Evolutionary conservation across 2,888 invertebrate species (phyloP), one percentile per base, ranked within the genome.

Genomic region (Scaptomyza flava): DNA sequence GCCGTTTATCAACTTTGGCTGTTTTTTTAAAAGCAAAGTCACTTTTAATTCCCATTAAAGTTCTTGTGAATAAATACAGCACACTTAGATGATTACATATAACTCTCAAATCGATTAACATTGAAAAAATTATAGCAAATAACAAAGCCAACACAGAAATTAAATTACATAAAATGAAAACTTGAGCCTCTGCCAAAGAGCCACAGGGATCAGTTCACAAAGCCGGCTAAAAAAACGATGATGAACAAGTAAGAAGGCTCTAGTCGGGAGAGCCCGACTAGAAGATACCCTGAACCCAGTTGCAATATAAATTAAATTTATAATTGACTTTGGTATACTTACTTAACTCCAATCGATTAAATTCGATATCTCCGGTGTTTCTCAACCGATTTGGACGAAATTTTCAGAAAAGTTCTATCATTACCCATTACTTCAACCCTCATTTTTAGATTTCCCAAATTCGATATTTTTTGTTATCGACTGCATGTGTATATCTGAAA

Each of bases 161-260:
- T 14, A 61, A 69, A 62, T 57, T 41, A 77, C 43, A 77, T 71
- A 57, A 50, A 78, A 66, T 54, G 51, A 74, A 79, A 79, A 70
- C 60, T 66, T 79, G 59, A 75, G 56, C 41, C 46, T 56, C 61
- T 75, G 63, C 54, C 71, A 70, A 70, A 76, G 75, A 78, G 79
- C 58, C 67, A 59, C 63, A 59, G 61, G 71, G 66, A 74, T 67
- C 66, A 63, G 52, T 64, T 52, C 45, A 53, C 46, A 64, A 43
- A 63, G 46, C 27, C 42, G 54, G 61, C 50, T 41, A 42, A 42
- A 31, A 31, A 42, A 50, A n/a, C 59, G 11, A 51, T 14, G 38
- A 38, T 14, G 6, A 51, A 41, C 8, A 30, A 36, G n/a, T n/a
- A n/a, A 23, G 41, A 8, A 27, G 20, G 43, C 12, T n/a, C n/a